A percentile compares a stretch with the other conserved stretches of the same genome.
Conservation (phyloP, 2,888 invertebrate genomes). For the Hydriomena furcata region DNA sequence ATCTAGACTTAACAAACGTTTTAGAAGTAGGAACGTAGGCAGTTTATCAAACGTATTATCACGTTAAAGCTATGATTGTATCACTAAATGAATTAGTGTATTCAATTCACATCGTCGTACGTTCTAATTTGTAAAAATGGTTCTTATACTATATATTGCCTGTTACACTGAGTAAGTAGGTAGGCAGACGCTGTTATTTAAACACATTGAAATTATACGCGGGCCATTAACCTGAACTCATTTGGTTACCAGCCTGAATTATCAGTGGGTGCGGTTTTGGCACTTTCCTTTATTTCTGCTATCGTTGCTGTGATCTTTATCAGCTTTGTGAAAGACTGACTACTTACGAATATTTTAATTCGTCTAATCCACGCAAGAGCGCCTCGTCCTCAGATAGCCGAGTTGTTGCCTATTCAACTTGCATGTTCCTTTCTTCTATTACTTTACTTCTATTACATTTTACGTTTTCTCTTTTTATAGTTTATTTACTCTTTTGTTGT, state of each 20-base stretch:
- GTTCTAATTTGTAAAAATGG: background rate
- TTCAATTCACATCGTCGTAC: background rate
- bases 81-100: background rate
- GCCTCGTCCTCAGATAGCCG: too few relatives aligned
- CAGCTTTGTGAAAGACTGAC: background rate
- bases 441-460: background rate
- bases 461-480: too few relatives aligned
- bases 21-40: too few relatives aligned
- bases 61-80: too few relatives aligned
- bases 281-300: background rate
- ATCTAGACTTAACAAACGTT: background rate
- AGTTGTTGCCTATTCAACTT: too few relatives aligned
- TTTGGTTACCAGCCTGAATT: constrained; percentile 9
- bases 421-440: too few relatives aligned
- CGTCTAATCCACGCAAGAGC: too few relatives aligned
- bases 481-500: too few relatives aligned
- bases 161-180: background rate
- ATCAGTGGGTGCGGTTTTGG: constrained; percentile 13
- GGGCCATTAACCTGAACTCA: constrained; percentile 21
- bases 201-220: constrained; percentile 3
- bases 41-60: background rate
- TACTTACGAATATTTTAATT: too few relatives aligned
- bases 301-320: background rate
- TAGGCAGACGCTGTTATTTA: background rate
- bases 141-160: background rate